These are phyloP conservation scores for Battus philenor DNA, from an alignment of 1,140 invertebrate species.

Conservation along the genomic window DNA sequence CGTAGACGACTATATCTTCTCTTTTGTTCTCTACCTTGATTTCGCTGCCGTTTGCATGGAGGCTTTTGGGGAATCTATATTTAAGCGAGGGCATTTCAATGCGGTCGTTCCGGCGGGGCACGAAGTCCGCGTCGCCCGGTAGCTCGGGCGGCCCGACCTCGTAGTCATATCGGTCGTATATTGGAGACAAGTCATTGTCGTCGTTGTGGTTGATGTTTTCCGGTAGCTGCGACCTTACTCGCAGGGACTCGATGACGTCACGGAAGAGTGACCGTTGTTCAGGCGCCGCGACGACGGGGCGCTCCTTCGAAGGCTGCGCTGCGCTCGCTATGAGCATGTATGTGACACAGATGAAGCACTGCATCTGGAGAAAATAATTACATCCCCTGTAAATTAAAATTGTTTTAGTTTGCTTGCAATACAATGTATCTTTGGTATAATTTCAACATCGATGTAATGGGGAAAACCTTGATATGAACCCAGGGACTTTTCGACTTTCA, in stretches of 20 bases:
- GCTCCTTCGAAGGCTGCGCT: conserved; percentile 34
- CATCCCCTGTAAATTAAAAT: too few species aligned
- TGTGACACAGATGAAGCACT: conserved; percentile 61
- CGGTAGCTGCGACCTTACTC: conserved; percentile 45
- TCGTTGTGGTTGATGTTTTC: conserved; percentile 47
- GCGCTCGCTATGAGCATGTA: conserved; percentile 55
- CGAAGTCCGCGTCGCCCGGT: conserved; percentile 47
- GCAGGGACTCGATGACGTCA: conserved; percentile 60
- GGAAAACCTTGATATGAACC: too few species aligned
- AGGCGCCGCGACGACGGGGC: conserved; percentile 24
- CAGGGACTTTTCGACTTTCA: too few species aligned
- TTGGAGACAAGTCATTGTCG: conserved; percentile 51
- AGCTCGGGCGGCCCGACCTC: conserved; percentile 44
- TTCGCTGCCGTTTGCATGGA: conserved; percentile 26
- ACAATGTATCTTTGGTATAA: too few species aligned
- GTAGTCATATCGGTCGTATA: conserved; percentile 39
- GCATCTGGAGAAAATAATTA: conserved; percentile 52
- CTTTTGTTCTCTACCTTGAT: conserved; percentile 26
- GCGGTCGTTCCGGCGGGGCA: conserved; percentile 59
- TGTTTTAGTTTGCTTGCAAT: too few species aligned
- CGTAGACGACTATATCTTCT: conserved; percentile 50
- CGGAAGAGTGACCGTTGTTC: conserved; percentile 52
- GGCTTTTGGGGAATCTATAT: conserved; percentile 57
- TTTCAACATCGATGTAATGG: too few species aligned
- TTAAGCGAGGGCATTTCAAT: conserved; percentile 62